Evolutionary conservation across 2,113 vertebrate genomes (phyloP), one percentile per base, ranked within the genome.

Genomic region (Rhinolophus sinicus): DNA sequence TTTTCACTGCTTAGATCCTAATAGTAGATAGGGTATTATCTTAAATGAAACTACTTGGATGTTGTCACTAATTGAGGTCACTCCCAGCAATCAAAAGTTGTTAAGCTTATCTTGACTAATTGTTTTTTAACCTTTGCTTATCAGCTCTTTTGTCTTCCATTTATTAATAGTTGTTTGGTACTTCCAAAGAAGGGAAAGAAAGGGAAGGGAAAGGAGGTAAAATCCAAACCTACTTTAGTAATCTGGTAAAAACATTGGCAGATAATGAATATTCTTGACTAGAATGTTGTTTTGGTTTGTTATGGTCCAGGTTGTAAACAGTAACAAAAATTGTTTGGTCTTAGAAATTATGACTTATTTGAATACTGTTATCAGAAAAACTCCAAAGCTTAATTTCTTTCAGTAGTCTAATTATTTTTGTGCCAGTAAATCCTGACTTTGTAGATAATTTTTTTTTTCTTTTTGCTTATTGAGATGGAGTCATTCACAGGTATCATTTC

Each of bases 351-450:
- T 11, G 28, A 89, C 44, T 89, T 92, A 50, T 13, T 95, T 44
- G 47, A 81, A 76, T 76, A 85, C 28, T 3, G 0, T 88, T 92
- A 56, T 88, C 28, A 22, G 50, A 65, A 82, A 94, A 90, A 93
- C 10, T 76, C 22, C n/a, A 80, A 72, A 84, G 24, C 54, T 93
- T 72, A 72, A 24, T 90, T 89, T 86, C 35, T 69, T 62, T 65
- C 90, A 40, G 6, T 89, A 77, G 87, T 94, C 8, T 40, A 94
- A 67, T 83, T 96, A 73, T 11, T 91, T 86, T 52, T 96, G n/a
- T 96, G 62, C 87, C 22, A 28, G 13, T 94, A 87, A 93, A 85
- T 92, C 56, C 33, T 92, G 47, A 76, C 64, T 64, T 92, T 69
- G 6, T 83, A 75, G 58, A 3, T 50, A 50, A 50, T 86, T 6